These are phyloP conservation scores for Leucophenga varia DNA, from an alignment of 1,140 invertebrate species.

Conservation along the genomic window DNA sequence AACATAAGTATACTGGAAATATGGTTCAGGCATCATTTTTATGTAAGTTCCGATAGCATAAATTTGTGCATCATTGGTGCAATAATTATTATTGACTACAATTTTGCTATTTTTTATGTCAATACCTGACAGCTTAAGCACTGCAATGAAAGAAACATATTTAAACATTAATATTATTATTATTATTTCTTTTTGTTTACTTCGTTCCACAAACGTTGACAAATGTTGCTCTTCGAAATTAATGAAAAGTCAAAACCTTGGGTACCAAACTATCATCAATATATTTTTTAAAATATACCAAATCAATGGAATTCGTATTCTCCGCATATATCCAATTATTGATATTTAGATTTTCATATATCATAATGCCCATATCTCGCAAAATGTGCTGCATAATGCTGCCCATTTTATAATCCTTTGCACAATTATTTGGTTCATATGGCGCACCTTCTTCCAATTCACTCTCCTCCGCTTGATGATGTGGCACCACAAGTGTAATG, in stretches of 20 bases:
- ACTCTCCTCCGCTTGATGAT: slow-evolving; percentile 1
- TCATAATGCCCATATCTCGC: slow-evolving; percentile 12
- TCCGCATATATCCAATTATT: too few relatives aligned
- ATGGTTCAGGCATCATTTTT: slow-evolving; percentile 9
- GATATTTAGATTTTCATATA: slow-evolving; percentile 16
- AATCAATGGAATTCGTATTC: too few relatives aligned
- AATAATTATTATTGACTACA: slow-evolving; percentile 24
- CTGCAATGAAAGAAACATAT: too few relatives aligned
- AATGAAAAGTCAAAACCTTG: slow-evolving; percentile 35
- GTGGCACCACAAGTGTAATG: slow-evolving; percentile 22
- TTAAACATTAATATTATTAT: too few relatives aligned
- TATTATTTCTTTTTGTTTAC: too few relatives aligned
- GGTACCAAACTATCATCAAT: slow-evolving; percentile 3
- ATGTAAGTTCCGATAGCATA: slow-evolving; percentile 34
- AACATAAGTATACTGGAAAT: slow-evolving; percentile 33
- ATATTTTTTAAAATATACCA: slow-evolving; percentile 16
- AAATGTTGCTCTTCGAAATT: slow-evolving; percentile 29
- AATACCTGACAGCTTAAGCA: too few relatives aligned
- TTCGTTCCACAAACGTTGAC: too few relatives aligned
- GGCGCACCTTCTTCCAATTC: too few relatives aligned
- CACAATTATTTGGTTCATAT: slow-evolving; percentile 18
- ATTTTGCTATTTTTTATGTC: slow-evolving; percentile 1
- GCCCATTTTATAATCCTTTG: slow-evolving; percentile 28
- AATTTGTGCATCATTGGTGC: slow-evolving; percentile 38
- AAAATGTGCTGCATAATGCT: slow-evolving; percentile 29